A percentile compares a stretch with the other conserved stretches of the same genome.
These are phyloP conservation scores for Pherbina coryleti DNA, from an alignment of 2,888 invertebrate genomes.

Conservation along the genomic window DNA sequence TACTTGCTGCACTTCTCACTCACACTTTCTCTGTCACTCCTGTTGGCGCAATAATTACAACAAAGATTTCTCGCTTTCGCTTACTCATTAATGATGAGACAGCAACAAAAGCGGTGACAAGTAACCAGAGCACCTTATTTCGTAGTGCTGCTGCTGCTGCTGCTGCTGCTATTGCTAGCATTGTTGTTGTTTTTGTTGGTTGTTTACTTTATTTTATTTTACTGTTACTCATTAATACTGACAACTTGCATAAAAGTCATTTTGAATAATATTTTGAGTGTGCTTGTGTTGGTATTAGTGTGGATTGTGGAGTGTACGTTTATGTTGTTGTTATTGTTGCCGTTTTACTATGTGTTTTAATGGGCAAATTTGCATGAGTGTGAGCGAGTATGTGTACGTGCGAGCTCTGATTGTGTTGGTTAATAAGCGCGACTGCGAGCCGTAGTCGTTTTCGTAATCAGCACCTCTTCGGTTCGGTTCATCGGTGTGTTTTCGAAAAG, in stretches of 20 bases:
- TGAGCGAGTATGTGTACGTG: conserved; percentile 2
- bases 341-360: not conserved
- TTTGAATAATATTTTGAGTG: conserved; percentile 22
- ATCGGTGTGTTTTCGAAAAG: conserved; percentile 28
- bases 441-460: conserved; percentile 28
- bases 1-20: not conserved
- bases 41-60: conserved; percentile 20
- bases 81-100: conserved; percentile 18
- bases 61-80: conserved; percentile 19
- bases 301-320: not conserved
- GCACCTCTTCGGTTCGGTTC: conserved; percentile 27
- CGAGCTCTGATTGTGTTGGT: conserved; percentile 7
- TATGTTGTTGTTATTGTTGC: not conserved
- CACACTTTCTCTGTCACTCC: conserved; percentile 10
- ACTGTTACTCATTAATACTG: conserved; percentile 24
- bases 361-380: not conserved
- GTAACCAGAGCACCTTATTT: not conserved
- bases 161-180: not conserved
- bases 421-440: conserved; percentile 32
- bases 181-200: not conserved
- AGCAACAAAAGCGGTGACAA: not conserved
- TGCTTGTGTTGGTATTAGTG: not conserved
- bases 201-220: conserved; percentile 14
- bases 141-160: not conserved
- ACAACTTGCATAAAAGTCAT: conserved; percentile 6